Percentiles rank a stretch among this genome's conserved stretches.
Evolutionary conservation across 2,797 vertebrate genomes (phyloP).

Genomic region (Agapornis canus): DNA sequence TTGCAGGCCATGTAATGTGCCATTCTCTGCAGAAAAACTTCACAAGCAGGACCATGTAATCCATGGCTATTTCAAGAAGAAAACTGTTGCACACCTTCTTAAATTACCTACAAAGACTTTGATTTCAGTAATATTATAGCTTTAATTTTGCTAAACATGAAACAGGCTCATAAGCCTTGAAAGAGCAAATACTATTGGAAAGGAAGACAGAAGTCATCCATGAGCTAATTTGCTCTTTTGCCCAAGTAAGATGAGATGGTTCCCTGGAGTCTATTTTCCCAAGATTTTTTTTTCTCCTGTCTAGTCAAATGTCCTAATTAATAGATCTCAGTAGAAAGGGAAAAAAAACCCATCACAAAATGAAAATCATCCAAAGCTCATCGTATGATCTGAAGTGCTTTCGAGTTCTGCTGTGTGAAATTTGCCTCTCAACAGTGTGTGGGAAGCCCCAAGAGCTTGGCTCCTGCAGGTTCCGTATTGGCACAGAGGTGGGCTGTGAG

Average conservation of each 20-base stretch:
- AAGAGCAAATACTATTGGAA: neutral
- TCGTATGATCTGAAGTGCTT: neutral
- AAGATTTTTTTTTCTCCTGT: neutral
- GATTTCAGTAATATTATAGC: neutral
- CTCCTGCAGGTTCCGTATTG: neutral
- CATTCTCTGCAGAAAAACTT: neutral
- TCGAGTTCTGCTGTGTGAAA: neutral
- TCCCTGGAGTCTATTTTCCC: neutral
- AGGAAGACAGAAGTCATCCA: neutral
- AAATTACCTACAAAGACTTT: neutral
- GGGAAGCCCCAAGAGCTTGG: neutral
- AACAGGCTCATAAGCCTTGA: neutral
- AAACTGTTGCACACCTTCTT: neutral
- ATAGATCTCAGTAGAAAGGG: neutral
- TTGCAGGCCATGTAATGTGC: neutral
- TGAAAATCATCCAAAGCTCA: neutral
- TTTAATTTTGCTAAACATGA: constrained; percentile 10
- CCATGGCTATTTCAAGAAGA: neutral
- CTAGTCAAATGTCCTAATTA: constrained; percentile 23
- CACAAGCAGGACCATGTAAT: neutral
- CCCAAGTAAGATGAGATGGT: neutral
- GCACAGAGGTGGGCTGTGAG: neutral
- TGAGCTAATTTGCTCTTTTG: constrained; percentile 5
- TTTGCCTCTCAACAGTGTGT: neutral
- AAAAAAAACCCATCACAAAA: neutral